A percentile compares a stretch with the other conserved stretches of the same genome.
Evolutionary conservation across 2,113 vertebrate genomes (phyloP).

Genomic region (Notothenia coriiceps): DNA sequence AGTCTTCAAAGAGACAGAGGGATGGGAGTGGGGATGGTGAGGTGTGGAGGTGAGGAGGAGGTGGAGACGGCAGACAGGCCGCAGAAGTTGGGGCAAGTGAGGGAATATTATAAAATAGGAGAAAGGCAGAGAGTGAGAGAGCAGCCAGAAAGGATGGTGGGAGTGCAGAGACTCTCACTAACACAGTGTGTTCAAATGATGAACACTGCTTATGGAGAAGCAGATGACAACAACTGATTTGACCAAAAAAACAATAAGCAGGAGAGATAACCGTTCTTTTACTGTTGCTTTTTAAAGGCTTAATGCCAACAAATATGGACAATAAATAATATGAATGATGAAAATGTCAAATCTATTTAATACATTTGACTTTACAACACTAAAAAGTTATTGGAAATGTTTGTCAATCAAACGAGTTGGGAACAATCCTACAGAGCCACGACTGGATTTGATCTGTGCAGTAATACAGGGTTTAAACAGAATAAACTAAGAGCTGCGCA

Average conservation of each 20-base stretch:
- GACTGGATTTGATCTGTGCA: no score
- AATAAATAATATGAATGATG: no score
- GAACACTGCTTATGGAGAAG: constrained; percentile 4
- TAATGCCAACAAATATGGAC: no score
- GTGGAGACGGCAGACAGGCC: constrained; percentile 34
- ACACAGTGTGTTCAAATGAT: constrained; percentile 10
- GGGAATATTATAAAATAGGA: constrained; percentile 38
- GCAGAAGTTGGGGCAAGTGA: constrained; percentile 60
- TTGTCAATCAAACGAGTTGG: no score
- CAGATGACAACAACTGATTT: not conserved
- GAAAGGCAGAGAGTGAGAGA: constrained; percentile 41
- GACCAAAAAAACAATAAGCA: not conserved
- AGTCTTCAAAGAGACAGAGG: constrained; percentile 88
- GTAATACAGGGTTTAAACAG: no score
- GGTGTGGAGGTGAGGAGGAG: constrained; percentile 71
- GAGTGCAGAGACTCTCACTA: not conserved
- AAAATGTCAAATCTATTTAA: no score
- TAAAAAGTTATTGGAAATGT: no score
- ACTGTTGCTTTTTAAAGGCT: no score
- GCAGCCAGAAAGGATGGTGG: constrained; percentile 40
- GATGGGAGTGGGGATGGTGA: constrained; percentile 84
- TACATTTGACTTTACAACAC: no score
- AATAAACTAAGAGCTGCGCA: no score
- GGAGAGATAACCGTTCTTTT: no score
- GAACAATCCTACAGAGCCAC: no score